phyloP scores from a whole-genome alignment of 2,888 invertebrate genomes.

The Eulithis prunata region DNA sequence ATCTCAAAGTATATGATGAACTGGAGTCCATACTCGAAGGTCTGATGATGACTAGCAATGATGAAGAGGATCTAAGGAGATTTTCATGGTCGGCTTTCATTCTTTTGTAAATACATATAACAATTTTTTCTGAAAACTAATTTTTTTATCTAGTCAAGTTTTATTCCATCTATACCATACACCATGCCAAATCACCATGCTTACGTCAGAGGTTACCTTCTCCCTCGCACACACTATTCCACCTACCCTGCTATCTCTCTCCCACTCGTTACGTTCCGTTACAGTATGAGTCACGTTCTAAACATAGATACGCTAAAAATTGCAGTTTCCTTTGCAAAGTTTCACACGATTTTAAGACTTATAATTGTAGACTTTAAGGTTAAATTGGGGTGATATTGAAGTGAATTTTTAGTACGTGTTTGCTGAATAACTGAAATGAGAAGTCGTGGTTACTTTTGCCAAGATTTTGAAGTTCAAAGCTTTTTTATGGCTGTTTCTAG shows the following conservation, averaged over 20 bases:
- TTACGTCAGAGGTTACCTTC: conserved; percentile 19
- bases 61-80: no score
- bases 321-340: conserved; percentile 19
- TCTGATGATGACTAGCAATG: no score
- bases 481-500: no score
- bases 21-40: no score
- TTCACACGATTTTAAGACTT: conserved; percentile 7
- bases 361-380: background rate
- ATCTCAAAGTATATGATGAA: no score
- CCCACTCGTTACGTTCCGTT: conserved; percentile 27
- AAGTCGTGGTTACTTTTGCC: conserved; percentile 1
- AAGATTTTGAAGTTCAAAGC: background rate
- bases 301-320: conserved; percentile 22
- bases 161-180: background rate
- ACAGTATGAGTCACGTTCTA: conserved; percentile 30
- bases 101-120: no score
- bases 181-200: conserved; percentile 12
- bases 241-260: conserved; percentile 9
- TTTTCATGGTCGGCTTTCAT: no score
- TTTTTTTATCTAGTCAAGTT: no score
- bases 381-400: conserved; percentile 6
- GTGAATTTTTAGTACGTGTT: conserved; percentile 5
- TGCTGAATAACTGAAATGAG: conserved; percentile 1
- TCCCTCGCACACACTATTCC: conserved; percentile 18
- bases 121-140: no score